A percentile compares a stretch with the other conserved stretches of the same genome.
Evolutionary conservation across 2,888 invertebrate genomes (phyloP).

Genomic region (Neria commutata): DNA sequence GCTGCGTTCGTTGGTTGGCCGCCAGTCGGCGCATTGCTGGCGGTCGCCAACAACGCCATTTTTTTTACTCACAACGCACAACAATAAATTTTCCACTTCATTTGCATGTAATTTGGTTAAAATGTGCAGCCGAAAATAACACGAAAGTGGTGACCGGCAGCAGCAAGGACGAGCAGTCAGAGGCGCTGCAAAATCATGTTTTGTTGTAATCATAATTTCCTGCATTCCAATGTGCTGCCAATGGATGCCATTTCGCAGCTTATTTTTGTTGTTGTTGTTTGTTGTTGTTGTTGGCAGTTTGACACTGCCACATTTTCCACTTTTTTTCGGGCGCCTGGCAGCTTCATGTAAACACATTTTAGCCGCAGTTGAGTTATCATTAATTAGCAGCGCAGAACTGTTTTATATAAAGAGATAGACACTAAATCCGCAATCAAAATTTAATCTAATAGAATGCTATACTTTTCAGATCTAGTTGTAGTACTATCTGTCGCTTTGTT

Average conservation of each 20-base stretch:
- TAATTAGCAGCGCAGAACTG: too few relatives aligned
- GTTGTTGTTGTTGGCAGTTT: background rate
- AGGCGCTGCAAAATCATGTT: slow-evolving; percentile 3
- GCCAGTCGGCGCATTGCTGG: background rate
- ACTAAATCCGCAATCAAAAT: too few relatives aligned
- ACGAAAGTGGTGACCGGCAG: background rate
- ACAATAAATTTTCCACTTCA: slow-evolving; percentile 11
- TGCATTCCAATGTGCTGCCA: background rate
- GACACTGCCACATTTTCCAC: too few relatives aligned
- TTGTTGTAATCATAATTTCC: slow-evolving; percentile 10
- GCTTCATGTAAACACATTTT: too few relatives aligned
- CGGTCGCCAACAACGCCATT: background rate
- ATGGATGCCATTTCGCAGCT: background rate
- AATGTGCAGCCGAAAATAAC: background rate
- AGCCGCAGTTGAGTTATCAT: too few relatives aligned
- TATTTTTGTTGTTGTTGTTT: background rate
- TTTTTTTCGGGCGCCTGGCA: too few relatives aligned
- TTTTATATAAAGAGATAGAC: too few relatives aligned
- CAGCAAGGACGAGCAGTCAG: too few relatives aligned
- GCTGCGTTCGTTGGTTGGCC: background rate
- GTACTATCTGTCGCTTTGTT: too few relatives aligned
- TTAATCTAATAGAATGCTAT: too few relatives aligned
- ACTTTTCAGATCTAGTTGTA: too few relatives aligned
- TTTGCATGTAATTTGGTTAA: slow-evolving; percentile 9
- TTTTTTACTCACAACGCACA: background rate